Percentiles rank a stretch among this genome's conserved stretches.
Evolutionary conservation across 2,888 invertebrate species (phyloP).

Genomic region (Arrhopalites spinosus): DNA sequence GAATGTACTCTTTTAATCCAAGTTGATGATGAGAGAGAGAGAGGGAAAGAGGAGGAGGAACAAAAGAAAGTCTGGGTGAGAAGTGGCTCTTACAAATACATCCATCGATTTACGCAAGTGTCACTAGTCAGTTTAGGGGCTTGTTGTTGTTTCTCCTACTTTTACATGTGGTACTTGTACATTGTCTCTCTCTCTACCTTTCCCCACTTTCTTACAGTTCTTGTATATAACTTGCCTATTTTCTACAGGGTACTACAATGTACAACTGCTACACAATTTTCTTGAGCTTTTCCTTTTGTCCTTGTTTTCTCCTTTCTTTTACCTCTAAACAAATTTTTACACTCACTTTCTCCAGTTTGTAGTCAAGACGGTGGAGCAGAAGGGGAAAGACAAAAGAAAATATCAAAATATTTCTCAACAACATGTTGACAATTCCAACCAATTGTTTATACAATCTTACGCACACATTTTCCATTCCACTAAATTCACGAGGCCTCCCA

Average conservation of each 20-base stretch:
- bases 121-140: neutral
- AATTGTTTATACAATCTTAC: neutral
- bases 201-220: neutral
- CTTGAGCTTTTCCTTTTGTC: neutral
- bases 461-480: no score
- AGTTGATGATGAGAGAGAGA: conserved; percentile 19
- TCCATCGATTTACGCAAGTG: neutral
- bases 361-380: neutral
- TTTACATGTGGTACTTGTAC: neutral
- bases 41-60: conserved; percentile 5
- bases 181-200: neutral
- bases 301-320: neutral
- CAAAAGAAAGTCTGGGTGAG: neutral
- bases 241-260: no score
- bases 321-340: no score
- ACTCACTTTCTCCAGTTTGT: neutral
- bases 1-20: conserved; percentile 13
- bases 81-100: conserved; percentile 6
- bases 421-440: neutral
- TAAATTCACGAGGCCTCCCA: no score
- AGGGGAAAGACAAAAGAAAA: neutral
- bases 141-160: neutral
- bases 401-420: neutral
- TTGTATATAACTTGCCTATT: no score
- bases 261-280: neutral